Evolutionary conservation across 2,888 invertebrate genomes (phyloP), one percentile per base, ranked within the genome.

Genomic region (Gasteruption jaculator): DNA sequence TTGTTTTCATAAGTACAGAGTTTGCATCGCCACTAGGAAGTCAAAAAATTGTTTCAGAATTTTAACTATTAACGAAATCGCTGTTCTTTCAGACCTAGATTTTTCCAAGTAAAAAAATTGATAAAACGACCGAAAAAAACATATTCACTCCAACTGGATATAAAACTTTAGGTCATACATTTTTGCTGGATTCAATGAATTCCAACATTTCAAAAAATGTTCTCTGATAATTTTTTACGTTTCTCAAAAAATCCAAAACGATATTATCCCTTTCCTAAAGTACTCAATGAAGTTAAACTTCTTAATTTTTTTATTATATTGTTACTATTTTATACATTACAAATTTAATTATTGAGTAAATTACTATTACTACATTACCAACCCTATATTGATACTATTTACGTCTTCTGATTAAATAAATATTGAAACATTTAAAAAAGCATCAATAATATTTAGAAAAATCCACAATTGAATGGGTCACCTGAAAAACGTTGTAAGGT

Each of bases 1-100:
- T 77, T 76, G 68, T 91, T 91, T 71, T 85, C 83, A 63, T 80
- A 91, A 10, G 91, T 91, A 66, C 91, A 91, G 35, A 86, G 79
- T 26, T 81, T 76, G 60, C 90, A 91, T 47, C 86, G 80, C 89
- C 89, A 89, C 43, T 70, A 44, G 5, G 45, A 50, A 38, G 27
- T 5, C 6, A 38, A 18, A 30, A 7, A 38, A 19, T 30, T n/a
- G 15, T 42, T 40, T 35, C 41, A 38, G 36, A 34, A 33, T 27
- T 20, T 31, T 21, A 21, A 21, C 11, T 7, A 5, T 5, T 12
- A 27, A 6, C 6, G 5, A 27, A 14, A 27, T 27, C 24, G 24
- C 7, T 24, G n/a, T 8, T 24, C 8, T 24, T 8, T 24, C n/a
- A 8, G n/a, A 8, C 7, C 8, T n/a, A 24, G 8, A 24, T 24